phyloP scores from a whole-genome alignment of 1,140 invertebrate genomes.

The Dreissena rostriformis region DNA sequence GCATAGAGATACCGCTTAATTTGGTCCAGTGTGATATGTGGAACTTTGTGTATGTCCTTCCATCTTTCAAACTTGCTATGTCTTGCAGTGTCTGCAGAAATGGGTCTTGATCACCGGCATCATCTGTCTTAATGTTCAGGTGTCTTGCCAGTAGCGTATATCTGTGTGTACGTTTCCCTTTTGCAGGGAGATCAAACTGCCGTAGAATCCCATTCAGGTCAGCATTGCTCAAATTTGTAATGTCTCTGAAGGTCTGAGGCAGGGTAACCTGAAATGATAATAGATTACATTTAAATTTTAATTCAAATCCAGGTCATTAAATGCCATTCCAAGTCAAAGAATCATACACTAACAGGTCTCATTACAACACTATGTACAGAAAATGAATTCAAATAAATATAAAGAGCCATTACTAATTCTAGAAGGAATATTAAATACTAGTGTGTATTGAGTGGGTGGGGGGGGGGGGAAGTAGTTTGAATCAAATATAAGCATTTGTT shows the following conservation, averaged over 20 bases:
- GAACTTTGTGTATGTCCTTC: conserved; percentile 23
- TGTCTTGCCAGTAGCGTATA: not conserved
- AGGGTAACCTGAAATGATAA: conserved; percentile 5
- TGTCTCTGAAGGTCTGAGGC: conserved; percentile 14
- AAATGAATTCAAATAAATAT: no score
- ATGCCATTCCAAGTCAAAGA: no score
- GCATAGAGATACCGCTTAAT: conserved; percentile 6
- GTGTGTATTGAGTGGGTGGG: no score
- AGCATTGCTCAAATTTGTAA: conserved; percentile 2
- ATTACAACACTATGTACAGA: no score
- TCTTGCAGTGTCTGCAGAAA: conserved; percentile 10
- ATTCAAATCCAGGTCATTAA: no score
- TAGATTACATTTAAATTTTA: no score
- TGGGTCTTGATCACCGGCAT: conserved; percentile 11
- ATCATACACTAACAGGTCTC: no score
- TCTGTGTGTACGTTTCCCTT: conserved; percentile 10
- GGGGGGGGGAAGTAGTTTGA: no score
- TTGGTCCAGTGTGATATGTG: conserved; percentile 9
- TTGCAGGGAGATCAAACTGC: not conserved
- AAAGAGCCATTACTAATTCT: no score
- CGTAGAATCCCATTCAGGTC: not conserved
- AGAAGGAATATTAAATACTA: no score
- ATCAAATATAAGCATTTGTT: no score
- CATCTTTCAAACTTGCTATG: not conserved
- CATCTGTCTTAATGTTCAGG: conserved; percentile 14